phyloP scores from a whole-genome alignment of 2,797 vertebrate species.

The Rhynchotus rufescens region DNA sequence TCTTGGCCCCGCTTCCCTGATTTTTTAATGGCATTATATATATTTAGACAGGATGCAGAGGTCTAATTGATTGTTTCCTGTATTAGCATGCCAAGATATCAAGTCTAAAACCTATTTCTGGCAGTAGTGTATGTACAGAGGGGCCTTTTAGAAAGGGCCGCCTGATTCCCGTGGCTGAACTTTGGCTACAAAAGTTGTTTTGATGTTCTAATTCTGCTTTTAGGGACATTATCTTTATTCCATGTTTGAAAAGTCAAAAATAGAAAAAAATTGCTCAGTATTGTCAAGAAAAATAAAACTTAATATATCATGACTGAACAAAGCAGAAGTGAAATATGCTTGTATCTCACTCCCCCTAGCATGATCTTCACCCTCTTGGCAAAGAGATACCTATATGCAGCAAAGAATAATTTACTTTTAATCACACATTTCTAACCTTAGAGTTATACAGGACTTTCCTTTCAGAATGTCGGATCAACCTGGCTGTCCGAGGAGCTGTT shows the following conservation, averaged over 20 bases:
- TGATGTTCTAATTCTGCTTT: conserved; percentile 29
- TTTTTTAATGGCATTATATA: not conserved
- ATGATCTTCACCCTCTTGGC: not conserved
- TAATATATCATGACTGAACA: rapidly evolving
- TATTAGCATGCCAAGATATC: not conserved
- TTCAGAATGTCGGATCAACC: not conserved
- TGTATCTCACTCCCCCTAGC: not conserved
- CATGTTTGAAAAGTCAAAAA: conserved; percentile 8
- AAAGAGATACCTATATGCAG: not conserved
- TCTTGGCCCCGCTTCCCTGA: conserved; percentile 4
- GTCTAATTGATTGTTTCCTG: conserved; percentile 9
- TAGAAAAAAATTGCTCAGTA: not conserved
- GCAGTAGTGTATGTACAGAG: not conserved
- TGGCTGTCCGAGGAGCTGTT: not conserved
- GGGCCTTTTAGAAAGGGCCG: not conserved
- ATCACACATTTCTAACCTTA: not conserved
- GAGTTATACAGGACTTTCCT: not conserved
- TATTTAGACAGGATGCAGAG: conserved; percentile 29
- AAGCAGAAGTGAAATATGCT: not conserved
- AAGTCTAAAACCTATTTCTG: conserved; percentile 11
- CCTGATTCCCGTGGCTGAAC: not conserved
- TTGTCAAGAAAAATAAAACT: not conserved
- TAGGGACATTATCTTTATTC: not conserved
- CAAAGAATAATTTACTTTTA: not conserved
- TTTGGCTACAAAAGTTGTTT: conserved; percentile 37